Conservation (phyloP, 2,797 vertebrate species). For the Tadarida brasiliensis region DNA sequence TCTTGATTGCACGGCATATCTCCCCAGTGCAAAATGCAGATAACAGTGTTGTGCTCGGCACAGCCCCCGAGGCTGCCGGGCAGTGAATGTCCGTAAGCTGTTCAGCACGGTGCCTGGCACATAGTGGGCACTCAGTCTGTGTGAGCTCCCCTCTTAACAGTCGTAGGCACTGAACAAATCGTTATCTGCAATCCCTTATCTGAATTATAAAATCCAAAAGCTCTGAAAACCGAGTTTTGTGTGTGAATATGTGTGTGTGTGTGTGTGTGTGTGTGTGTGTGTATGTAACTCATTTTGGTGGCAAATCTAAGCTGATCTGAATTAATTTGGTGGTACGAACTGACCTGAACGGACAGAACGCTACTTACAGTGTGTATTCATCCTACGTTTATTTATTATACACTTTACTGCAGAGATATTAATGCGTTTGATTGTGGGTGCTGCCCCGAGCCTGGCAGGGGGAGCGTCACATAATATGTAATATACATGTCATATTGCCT, state of each 20-base stretch:
- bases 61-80: neutral
- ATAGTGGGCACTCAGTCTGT: neutral
- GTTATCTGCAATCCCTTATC: neutral
- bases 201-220: neutral
- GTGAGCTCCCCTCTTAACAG: neutral
- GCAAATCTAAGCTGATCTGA: slow-evolving; percentile 40
- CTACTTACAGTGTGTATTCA: neutral
- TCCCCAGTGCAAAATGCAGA: neutral
- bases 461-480: neutral
- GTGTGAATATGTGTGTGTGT: neutral
- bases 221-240: neutral
- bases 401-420: slow-evolving; percentile 18
- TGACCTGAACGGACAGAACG: neutral
- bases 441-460: neutral
- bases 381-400: neutral
- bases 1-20: neutral
- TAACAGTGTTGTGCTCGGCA: neutral
- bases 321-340: neutral
- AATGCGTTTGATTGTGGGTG: neutral
- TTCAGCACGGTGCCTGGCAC: neutral
- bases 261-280: neutral
- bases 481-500: neutral
- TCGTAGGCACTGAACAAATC: neutral
- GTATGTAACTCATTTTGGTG: neutral
- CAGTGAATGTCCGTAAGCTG: neutral